phyloP scores from a whole-genome alignment of 2,797 vertebrate genomes.

The Numenius phaeopus region DNA sequence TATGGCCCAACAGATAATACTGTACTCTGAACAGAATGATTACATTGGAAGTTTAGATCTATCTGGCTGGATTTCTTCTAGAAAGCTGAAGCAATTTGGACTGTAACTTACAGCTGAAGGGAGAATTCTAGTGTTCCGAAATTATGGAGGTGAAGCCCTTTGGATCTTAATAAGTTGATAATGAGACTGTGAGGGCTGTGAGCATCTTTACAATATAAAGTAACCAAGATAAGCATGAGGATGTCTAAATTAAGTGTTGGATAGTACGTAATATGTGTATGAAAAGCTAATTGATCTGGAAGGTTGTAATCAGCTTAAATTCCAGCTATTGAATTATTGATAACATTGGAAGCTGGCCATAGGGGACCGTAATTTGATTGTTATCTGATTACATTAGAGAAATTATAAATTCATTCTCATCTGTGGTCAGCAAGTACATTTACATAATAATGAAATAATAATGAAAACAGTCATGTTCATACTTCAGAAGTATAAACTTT shows the following conservation, averaged over 20 bases:
- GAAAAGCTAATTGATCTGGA: constrained; percentile 31
- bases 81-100: background rate
- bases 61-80: background rate
- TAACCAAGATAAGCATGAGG: background rate
- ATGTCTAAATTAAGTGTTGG: constrained; percentile 13
- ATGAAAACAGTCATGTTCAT: background rate
- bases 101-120: background rate
- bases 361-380: background rate
- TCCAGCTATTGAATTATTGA: constrained; percentile 38
- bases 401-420: background rate
- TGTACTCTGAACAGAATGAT: background rate
- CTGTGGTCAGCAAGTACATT: constrained; percentile 4
- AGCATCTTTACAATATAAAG: background rate
- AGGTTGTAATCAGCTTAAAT: constrained; percentile 33
- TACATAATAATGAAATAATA: background rate
- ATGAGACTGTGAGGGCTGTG: background rate
- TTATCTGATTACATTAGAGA: background rate
- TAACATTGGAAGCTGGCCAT: background rate
- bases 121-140: background rate
- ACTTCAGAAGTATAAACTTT: background rate
- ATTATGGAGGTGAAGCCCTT: background rate
- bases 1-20: background rate
- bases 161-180: background rate
- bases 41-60: background rate
- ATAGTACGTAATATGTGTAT: background rate